Evolutionary conservation across 2,113 vertebrate genomes (phyloP), one percentile per base, ranked within the genome.

Genomic region (Syngnathus scovelli): DNA sequence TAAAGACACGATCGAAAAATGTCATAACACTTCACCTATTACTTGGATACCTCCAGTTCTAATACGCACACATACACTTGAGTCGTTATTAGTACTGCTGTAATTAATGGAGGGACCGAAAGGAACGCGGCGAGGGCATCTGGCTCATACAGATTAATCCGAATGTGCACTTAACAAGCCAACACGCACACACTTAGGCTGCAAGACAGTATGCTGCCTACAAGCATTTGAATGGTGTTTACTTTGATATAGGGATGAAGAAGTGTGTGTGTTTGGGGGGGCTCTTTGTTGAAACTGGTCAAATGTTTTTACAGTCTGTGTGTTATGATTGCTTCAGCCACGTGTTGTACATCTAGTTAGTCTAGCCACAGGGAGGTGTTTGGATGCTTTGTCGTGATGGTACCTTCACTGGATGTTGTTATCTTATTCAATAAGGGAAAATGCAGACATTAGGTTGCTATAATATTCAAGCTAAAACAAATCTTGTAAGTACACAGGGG

Each of bases 91-190:
- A 88, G 87, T 85, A 79, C 80, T 72, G 69, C 69, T 85, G 89
- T 91, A 92, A 92, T 92, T 91, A 92, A 91, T 89, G 90, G 74
- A 76, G 77, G 64, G 67, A 69, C 78, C 87, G 81, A 82, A 85
- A 86, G 81, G 66, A 89, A 83, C 75, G 13, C 78, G 67, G 65
- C 71, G 18, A 84, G 82, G 82, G 82, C 84, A 79, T 82, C 79
- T 86, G 87, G 81, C 84, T 86, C 84, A 83, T 81, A 81, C 82
- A 87, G 84, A 87, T 85, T 83, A 86, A 89, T 83, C 81, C 82
- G 74, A 84, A 80, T 67, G 72, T 73, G 85, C 44, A 11, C 71
- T 83, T 83, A 79, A 77, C 73, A 79, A 78, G 73, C 68, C 76
- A 63, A 55, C 64, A 41, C 51, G 51, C 66, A 71, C 44, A 68